Percentiles rank a stretch among this genome's conserved stretches.
Conservation (phyloP, 2,113 vertebrate species). For the Mus musculus region GRCm39 chr4:66512001-66512500, state of each 20-base stretch:
- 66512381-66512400: not conserved
- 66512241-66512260: too few relatives aligned
- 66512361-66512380: not conserved
- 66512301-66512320: not conserved
- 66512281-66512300: not conserved
- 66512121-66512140: not conserved
- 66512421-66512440: not conserved
- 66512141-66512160: too few relatives aligned
- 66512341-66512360: not conserved
- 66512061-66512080: not conserved
- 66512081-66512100: not conserved
- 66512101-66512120: too few relatives aligned
- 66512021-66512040: not conserved
- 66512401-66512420: not conserved
- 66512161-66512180: not conserved
- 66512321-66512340: conserved; percentile 6
- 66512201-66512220: not conserved
- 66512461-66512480: too few relatives aligned
- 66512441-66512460: too few relatives aligned
- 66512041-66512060: not conserved
- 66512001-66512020: not conserved
- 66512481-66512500: not conserved
- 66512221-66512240: not conserved
- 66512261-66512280: not conserved
- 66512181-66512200: not conserved